Base-by-base conservation (phyloP, 2,113 vertebrate genomes). In the Caranx ignobilis region DNA sequence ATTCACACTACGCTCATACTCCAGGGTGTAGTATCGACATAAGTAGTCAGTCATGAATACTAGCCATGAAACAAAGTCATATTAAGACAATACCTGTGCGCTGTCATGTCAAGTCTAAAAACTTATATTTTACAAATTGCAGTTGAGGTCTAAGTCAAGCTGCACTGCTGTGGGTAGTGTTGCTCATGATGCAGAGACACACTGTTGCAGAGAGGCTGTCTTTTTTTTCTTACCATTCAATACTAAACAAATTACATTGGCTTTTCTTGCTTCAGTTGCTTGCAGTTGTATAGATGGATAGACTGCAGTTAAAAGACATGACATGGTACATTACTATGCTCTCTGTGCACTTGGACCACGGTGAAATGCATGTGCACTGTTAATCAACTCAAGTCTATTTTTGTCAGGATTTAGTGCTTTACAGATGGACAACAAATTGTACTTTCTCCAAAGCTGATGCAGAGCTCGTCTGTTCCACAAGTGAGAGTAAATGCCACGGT, bases 41-140 rank as follows among this genome's bases (percentile, higher is more conserved):
- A 62, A 70, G 54, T 73, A 75, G n/a, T 75, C 13, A 59, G 60
- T 75, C 26, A 66, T 72, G 66, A 76, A 65, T 60, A 62, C 59
- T 26, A 32, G 21, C 13, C 45, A 54, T 52, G 10, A 34, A 57
- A 61, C 10, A 79, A 39, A 64, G 37, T 65, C 31, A 64, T 56
- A 81, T 81, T 47, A 45, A 75, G 32, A 77, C 10, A 45, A 45
- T 82, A 39, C 50, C 45, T 47, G 32, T 74, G 26, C 35, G 31
- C 41, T 50, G 4, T 43, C 21, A 35, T 43, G 31, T 55, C 26
- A 3, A 35, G 31, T 56, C 35, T 48, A 16, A 68, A 79, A 76
- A 21, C 3, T 10, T 54, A 13, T 60, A 39, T n/a, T 35, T 43
- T 4, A 21, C 9, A 26, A 66, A 50, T 21, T 16, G 31, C 11